Conservation (phyloP, 2,888 invertebrate genomes). For the Aleiodes leptofemur region DNA sequence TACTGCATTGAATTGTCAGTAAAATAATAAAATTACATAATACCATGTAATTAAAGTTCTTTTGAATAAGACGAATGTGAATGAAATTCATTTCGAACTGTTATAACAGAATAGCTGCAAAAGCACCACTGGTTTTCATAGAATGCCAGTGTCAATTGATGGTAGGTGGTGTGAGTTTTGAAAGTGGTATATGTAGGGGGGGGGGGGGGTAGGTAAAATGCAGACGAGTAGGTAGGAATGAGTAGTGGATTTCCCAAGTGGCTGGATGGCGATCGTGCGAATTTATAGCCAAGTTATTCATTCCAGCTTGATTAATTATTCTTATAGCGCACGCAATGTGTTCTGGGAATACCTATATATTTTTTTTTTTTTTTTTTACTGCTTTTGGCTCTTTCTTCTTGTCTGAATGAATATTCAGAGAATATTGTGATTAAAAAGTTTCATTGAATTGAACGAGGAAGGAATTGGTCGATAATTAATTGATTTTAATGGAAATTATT, state of each 20-base stretch:
- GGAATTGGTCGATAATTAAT: background rate
- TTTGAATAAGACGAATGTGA: conserved; percentile 22
- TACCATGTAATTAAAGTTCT: conserved; percentile 8
- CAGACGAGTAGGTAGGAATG: conserved; percentile 32
- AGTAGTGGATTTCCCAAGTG: conserved; percentile 45
- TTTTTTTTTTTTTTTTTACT: background rate
- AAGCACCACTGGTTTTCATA: background rate
- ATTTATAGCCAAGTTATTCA: conserved; percentile 44
- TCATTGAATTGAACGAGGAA: background rate
- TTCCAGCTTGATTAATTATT: conserved; percentile 48
- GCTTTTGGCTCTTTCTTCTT: background rate
- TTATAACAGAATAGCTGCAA: conserved; percentile 2
- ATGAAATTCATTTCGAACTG: conserved; percentile 16
- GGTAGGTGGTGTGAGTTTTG: background rate
- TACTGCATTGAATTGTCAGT: background rate
- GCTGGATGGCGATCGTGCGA: conserved; percentile 37
- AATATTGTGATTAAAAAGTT: conserved; percentile 20
- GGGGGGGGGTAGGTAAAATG: background rate
- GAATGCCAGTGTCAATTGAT: conserved; percentile 27
- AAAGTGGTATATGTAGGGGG: conserved; percentile 4
- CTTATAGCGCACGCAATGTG: conserved; percentile 27
- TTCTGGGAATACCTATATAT: conserved; percentile 22
- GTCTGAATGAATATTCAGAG: background rate
- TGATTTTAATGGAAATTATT: background rate
- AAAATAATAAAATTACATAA: background rate